phyloP scores from a whole-genome alignment of 2,888 invertebrate species.

The Geophilus truncorum region DNA sequence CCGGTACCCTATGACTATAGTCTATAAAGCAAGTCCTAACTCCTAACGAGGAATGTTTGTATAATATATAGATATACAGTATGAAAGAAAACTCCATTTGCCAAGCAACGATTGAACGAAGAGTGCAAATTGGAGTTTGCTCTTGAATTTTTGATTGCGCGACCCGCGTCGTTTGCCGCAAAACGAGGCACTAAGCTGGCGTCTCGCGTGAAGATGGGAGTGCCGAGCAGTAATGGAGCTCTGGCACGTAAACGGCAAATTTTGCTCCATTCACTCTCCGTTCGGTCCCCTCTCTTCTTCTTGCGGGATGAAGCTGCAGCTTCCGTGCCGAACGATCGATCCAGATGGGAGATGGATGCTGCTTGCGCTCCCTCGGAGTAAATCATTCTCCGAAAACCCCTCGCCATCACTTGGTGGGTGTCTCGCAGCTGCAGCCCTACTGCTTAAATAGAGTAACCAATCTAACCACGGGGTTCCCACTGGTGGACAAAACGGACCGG shows the following conservation, averaged over 20 bases:
- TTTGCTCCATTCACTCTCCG: background rate
- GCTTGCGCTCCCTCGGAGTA: background rate
- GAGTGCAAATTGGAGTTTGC: too few relatives aligned
- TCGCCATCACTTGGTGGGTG: background rate
- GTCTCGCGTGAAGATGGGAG: background rate
- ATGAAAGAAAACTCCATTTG: too few relatives aligned
- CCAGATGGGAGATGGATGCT: background rate
- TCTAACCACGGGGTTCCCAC: background rate
- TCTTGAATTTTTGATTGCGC: too few relatives aligned
- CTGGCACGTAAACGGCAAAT: background rate
- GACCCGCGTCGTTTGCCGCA: too few relatives aligned
- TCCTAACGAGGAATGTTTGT: too few relatives aligned
- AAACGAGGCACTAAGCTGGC: too few relatives aligned
- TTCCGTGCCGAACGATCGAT: background rate
- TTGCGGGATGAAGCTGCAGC: too few relatives aligned
- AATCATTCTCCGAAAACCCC: background rate
- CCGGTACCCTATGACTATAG: too few relatives aligned
- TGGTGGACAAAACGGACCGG: background rate
- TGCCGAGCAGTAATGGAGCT: background rate
- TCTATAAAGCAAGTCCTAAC: too few relatives aligned
- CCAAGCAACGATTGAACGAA: too few relatives aligned
- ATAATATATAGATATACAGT: too few relatives aligned
- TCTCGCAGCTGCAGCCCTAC: background rate
- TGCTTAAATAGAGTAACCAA: background rate
- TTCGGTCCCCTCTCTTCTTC: too few relatives aligned